A percentile compares a stretch with the other conserved stretches of the same genome.
Conservation (phyloP, 2,888 invertebrate species). For the Ligdia adustata region DNA sequence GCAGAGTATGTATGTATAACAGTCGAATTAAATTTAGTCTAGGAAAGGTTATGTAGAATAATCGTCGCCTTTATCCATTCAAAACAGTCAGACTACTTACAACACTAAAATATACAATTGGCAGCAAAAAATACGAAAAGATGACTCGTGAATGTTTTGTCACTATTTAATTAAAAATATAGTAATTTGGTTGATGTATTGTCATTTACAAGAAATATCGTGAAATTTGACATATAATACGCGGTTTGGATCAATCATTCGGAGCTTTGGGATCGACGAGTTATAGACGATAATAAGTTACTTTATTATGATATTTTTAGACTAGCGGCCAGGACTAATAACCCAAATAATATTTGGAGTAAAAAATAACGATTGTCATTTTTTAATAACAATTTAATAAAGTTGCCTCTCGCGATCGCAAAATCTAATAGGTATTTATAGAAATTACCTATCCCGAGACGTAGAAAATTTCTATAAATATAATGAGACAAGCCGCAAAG, state of each 20-base stretch:
- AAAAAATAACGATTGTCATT: too few relatives aligned
- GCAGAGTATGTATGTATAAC: too few relatives aligned
- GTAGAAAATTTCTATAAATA: too few relatives aligned
- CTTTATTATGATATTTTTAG: slow-evolving; percentile 14
- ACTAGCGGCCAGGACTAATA: slow-evolving; percentile 11
- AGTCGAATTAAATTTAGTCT: too few relatives aligned
- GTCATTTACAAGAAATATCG: slow-evolving; percentile 14
- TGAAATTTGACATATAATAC: slow-evolving; percentile 13
- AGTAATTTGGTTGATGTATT: slow-evolving; percentile 10
- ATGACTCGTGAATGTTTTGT: slow-evolving; percentile 37
- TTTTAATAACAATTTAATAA: too few relatives aligned
- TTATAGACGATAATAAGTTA: neutral
- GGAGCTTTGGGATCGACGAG: slow-evolving; percentile 16
- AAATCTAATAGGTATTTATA: too few relatives aligned
- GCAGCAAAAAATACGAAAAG: slow-evolving; percentile 39
- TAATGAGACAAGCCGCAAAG: too few relatives aligned
- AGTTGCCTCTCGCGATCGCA: too few relatives aligned
- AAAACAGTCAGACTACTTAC: slow-evolving; percentile 4
- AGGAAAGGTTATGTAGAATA: neutral
- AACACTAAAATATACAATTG: slow-evolving; percentile 48
- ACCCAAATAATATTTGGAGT: slow-evolving; percentile 2
- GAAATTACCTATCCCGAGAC: too few relatives aligned
- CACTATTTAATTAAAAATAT: slow-evolving; percentile 17
- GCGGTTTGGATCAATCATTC: slow-evolving; percentile 7
- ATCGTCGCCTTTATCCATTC: neutral